Evolutionary conservation across 2,797 vertebrate genomes (phyloP).

Genomic region (Danio albolineatus): DNA sequence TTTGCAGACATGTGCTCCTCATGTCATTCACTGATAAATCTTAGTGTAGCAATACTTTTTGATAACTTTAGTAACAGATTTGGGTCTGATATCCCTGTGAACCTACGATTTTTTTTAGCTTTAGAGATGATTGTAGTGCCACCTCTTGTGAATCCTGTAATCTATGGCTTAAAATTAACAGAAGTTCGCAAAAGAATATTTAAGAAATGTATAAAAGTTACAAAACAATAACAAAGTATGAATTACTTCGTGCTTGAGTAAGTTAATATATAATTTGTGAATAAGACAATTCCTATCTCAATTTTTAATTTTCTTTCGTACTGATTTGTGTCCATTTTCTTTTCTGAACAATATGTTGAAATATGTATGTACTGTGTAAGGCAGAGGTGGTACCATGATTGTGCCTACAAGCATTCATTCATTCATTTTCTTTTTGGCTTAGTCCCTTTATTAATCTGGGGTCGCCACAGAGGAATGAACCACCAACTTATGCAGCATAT

Average conservation of each 20-base stretch:
- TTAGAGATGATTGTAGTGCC: constrained; percentile 33
- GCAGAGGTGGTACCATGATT: too few species aligned
- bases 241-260: background rate
- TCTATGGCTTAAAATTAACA: constrained; percentile 29
- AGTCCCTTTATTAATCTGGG: too few species aligned
- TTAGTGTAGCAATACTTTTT: constrained; percentile 12
- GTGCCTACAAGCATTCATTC: too few species aligned
- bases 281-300: too few species aligned
- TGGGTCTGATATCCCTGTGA: background rate
- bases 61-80: background rate
- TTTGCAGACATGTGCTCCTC: constrained; percentile 42
- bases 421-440: too few species aligned
- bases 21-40: constrained; percentile 28
- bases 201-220: background rate
- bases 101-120: background rate
- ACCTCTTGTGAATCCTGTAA: constrained; percentile 26
- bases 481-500: too few species aligned
- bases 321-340: too few species aligned
- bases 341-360: too few species aligned
- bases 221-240: background rate
- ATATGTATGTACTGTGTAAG: too few species aligned
- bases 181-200: constrained; percentile 20
- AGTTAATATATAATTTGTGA: too few species aligned
- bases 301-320: too few species aligned
- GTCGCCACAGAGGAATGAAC: too few species aligned